These are phyloP conservation scores for Saturnia japonica DNA, from an alignment of 2,888 invertebrate genomes.

Conservation along the genomic window DNA sequence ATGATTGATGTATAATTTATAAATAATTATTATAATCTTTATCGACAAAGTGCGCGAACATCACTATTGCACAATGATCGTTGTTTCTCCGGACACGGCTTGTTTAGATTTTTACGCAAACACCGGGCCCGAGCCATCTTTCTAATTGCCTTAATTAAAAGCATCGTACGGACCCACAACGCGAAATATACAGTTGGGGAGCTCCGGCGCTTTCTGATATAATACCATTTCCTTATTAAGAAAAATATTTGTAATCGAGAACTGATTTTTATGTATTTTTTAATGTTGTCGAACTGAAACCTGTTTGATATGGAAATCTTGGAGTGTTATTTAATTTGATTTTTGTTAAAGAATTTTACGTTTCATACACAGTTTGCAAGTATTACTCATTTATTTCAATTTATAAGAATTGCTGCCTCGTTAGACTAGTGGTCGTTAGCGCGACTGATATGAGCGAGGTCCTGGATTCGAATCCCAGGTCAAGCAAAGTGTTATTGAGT, in stretches of 20 bases:
- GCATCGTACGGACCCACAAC: conserved; percentile 56
- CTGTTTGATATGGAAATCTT: neutral
- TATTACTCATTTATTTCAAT: no score
- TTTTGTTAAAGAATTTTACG: neutral
- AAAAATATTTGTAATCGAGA: neutral
- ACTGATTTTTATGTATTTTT: neutral
- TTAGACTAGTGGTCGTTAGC: no score
- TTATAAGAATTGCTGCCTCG: no score
- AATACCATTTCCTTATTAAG: neutral
- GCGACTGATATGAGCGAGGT: no score
- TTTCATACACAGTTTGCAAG: no score
- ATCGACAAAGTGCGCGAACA: conserved; percentile 32
- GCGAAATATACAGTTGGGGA: conserved; percentile 34
- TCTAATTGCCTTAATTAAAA: conserved; percentile 81
- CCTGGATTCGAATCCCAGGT: no score
- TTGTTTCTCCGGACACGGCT: conserved; percentile 53
- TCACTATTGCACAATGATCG: conserved; percentile 38
- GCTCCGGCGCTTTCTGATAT: conserved; percentile 13
- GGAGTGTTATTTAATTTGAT: neutral
- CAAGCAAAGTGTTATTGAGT: no score
- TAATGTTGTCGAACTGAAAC: neutral
- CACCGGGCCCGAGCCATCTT: conserved; percentile 65
- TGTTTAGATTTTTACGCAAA: conserved; percentile 81
- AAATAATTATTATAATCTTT: conserved; percentile 1
- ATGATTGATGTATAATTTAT: neutral